Evolutionary conservation across 2,888 invertebrate species (phyloP), one percentile per base, ranked within the genome.

Genomic region (Aphodius granarius): DNA sequence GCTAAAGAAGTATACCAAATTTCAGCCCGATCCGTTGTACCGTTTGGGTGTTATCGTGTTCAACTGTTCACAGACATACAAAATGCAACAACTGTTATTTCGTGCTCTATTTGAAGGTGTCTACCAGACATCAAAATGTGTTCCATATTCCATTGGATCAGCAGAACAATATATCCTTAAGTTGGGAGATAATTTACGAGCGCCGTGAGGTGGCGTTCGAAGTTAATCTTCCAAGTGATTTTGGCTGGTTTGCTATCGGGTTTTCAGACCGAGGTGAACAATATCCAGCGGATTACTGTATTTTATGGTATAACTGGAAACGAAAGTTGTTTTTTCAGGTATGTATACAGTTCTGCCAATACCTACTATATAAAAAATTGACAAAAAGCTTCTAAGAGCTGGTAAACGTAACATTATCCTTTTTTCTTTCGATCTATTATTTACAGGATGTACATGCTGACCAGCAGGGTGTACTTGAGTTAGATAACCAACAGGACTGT

Each of bases 181-280:
- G 88, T 79, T 91, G 90, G 90, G 83, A 84, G 13, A 77, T 89
- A 19, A 87, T 90, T 81, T 89, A 89, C 79, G 78, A 81, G 13
- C 80, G 83, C 13, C 81, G 86, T 70, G 80, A 79, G 2, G 82
- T 90, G 19, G 84, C 84, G 78, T 91, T 92, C 79, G 89, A 89
- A 81, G 83, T 92, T 16, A 86, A 89, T 72, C 82, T 91, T 66
- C 88, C 90, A 0, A 85, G 87, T 1, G 85, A 87, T 66, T 88
- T 89, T 13, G 84, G 85, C 0, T 97, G 96, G 96, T 92, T 97
- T 82, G 95, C 94, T 0, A 83, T 97, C 71, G 97, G 97, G 62
- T 97, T 96, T 87, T 97, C 97, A 0, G 92, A 95, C 83, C 91
- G 94, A 76, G 97, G 97, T 0, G 90, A 92, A 68, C 83, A 91